These are phyloP conservation scores for Monodelphis domestica DNA, from an alignment of 2,797 vertebrate genomes.

Conservation along the genomic window DNA sequence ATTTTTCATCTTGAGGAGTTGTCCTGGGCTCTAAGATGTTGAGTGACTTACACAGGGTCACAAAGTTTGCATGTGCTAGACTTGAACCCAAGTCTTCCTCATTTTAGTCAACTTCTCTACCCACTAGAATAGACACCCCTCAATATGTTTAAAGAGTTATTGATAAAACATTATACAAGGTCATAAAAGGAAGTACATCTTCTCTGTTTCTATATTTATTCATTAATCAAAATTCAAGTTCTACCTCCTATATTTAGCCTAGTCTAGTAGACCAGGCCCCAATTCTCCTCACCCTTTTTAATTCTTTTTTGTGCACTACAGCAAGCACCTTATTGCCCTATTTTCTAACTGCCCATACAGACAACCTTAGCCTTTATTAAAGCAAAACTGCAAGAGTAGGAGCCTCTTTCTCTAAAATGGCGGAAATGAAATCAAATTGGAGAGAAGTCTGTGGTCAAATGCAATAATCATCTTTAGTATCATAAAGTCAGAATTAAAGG, in stretches of 20 bases:
- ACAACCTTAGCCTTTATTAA: neutral
- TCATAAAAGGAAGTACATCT: neutral
- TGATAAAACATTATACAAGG: neutral
- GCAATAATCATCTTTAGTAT: neutral
- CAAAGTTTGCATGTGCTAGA: neutral
- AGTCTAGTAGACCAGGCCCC: neutral
- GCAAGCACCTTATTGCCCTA: neutral
- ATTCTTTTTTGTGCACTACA: neutral
- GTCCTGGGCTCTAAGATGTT: neutral
- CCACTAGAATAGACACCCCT: neutral
- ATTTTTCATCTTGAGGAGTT: neutral
- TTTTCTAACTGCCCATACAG: neutral
- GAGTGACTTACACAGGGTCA: neutral
- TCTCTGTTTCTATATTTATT: neutral
- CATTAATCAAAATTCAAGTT: neutral
- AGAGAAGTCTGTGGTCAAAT: neutral
- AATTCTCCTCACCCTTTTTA: neutral
- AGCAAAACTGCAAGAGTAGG: neutral
- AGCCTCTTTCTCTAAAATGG: neutral
- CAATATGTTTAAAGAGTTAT: neutral
- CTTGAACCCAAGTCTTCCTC: neutral
- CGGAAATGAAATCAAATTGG: neutral
- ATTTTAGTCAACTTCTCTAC: neutral
- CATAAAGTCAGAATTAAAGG: neutral
- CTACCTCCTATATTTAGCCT: neutral